Conservation (phyloP, 2,888 invertebrate species). For the Deilephila elpenor region DNA sequence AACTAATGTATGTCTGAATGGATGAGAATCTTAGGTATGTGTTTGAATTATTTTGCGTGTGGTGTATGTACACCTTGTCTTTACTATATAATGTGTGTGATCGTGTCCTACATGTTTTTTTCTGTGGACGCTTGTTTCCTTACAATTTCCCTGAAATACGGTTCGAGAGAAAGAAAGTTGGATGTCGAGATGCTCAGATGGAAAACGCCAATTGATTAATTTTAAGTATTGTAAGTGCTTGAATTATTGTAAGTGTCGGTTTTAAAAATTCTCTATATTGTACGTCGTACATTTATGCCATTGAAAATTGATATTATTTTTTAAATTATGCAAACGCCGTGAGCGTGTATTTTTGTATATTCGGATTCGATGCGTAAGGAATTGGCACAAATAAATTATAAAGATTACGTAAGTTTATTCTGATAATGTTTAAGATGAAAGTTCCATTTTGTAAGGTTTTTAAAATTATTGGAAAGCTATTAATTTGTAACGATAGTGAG, state of each 20-base stretch:
- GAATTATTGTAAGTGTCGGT: conserved; percentile 68
- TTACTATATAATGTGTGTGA: conserved; percentile 72
- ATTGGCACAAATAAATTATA: conserved; percentile 71
- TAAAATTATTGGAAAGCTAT: conserved; percentile 69
- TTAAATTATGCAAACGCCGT: conserved; percentile 67
- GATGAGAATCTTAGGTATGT: conserved; percentile 56
- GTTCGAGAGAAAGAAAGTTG: conserved; percentile 52
- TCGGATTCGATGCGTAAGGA: conserved; percentile 77
- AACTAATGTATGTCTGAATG: conserved; percentile 68
- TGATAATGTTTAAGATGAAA: conserved; percentile 63
- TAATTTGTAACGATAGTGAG: conserved; percentile 77
- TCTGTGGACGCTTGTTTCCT: conserved; percentile 79
- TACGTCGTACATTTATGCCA: conserved; percentile 66
- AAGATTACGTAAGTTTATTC: conserved; percentile 64
- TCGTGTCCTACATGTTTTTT: conserved; percentile 70
- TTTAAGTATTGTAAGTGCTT: conserved; percentile 78
- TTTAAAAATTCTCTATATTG: conserved; percentile 64
- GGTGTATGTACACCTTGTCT: conserved; percentile 60
- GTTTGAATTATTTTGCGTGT: conserved; percentile 60
- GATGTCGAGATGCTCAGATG: conserved; percentile 71
- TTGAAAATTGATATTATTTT: conserved; percentile 72
- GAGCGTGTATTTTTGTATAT: conserved; percentile 81
- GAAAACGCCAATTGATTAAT: conserved; percentile 76
- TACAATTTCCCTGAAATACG: conserved; percentile 81
- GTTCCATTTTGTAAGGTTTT: conserved; percentile 77